phyloP scores from a whole-genome alignment of 1,140 invertebrate genomes.

The Zaprionus lachaisei region DNA sequence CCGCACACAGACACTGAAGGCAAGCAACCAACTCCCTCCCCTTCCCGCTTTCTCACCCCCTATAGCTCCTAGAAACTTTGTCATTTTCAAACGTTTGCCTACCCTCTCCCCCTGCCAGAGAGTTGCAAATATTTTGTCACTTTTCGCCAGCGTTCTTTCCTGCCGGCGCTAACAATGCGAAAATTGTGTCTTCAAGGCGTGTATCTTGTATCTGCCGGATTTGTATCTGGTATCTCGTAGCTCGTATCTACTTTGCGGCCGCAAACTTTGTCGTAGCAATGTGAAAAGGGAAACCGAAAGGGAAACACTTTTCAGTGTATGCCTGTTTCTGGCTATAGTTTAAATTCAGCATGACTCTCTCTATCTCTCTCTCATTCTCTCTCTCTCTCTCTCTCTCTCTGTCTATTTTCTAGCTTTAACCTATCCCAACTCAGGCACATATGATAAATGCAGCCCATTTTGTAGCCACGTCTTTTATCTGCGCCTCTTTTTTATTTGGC shows the following conservation, averaged over 20 bases:
- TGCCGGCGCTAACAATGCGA: constrained; percentile 56
- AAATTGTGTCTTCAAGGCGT: constrained; percentile 72
- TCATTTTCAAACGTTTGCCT: constrained; percentile 60
- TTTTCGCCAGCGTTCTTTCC: constrained; percentile 65
- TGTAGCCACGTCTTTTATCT: constrained; percentile 25
- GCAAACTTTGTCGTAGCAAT: background rate
- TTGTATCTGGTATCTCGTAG: constrained; percentile 17
- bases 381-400: no score
- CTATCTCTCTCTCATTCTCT: no score
- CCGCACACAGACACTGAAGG: background rate
- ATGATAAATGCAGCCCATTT: constrained; percentile 13
- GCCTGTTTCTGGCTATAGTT: constrained; percentile 1
- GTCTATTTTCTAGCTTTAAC: no score
- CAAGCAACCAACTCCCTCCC: background rate
- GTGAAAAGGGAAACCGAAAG: background rate
- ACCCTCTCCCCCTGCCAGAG: background rate
- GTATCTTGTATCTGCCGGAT: constrained; percentile 55
- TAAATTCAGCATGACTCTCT: no score
- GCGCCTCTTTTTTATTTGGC: constrained; percentile 40
- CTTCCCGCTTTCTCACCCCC: background rate
- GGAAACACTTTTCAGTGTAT: no score
- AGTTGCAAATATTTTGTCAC: constrained; percentile 67
- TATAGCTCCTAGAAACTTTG: constrained; percentile 52
- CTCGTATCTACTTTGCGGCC: constrained; percentile 47
- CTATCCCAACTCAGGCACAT: background rate